Conservation (phyloP, 2,888 invertebrate genomes). For the Machimus rusticus region DNA sequence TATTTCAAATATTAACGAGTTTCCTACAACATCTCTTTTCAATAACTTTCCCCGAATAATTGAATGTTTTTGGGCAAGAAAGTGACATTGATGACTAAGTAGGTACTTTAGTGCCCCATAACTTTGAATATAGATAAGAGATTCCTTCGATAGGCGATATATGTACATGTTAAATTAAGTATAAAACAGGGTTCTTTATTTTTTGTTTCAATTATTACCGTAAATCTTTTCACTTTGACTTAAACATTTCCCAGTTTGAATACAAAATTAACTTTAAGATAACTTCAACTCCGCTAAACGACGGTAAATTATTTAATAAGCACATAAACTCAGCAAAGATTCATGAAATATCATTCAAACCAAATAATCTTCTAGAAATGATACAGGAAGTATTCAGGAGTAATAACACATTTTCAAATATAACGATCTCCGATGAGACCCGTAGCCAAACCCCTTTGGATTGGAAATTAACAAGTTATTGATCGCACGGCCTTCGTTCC, state of each 20-base stretch:
- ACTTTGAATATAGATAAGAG: background rate
- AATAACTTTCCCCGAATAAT: background rate
- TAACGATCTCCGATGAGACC: background rate
- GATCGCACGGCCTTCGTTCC: background rate
- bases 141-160: too few species aligned
- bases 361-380: background rate
- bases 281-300: background rate
- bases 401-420: background rate
- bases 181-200: background rate
- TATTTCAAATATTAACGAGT: too few species aligned
- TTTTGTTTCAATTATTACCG: background rate
- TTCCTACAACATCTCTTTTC: background rate
- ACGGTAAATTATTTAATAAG: background rate
- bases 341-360: background rate
- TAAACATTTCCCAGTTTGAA: too few species aligned
- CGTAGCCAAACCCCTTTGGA: background rate
- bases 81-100: background rate
- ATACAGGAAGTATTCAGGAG: background rate
- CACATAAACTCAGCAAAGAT: background rate
- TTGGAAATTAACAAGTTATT: background rate
- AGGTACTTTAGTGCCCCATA: background rate
- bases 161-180: background rate
- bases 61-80: background rate
- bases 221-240: too few species aligned
- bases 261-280: too few species aligned